These are phyloP conservation scores for Archocentrus centrarchus DNA, from an alignment of 2,113 vertebrate genomes.

Conservation along the genomic window DNA sequence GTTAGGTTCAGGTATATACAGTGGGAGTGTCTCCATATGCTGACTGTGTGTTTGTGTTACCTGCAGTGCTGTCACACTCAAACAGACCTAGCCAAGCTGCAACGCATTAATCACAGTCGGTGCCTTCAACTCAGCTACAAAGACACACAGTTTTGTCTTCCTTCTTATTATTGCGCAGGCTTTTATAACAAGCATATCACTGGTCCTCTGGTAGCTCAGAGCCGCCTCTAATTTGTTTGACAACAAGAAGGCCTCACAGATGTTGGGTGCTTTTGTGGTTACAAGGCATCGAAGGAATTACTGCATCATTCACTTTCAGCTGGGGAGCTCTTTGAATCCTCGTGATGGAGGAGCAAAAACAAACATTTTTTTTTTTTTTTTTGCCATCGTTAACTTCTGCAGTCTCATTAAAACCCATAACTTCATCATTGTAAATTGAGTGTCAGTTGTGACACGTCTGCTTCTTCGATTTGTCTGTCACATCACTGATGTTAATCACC, in stretches of 20 bases:
- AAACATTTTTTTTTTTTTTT: slow-evolving; percentile 25
- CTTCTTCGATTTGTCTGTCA: slow-evolving; percentile 27
- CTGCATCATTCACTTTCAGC: slow-evolving; percentile 67
- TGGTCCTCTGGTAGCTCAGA: slow-evolving; percentile 45
- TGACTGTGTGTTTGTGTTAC: slow-evolving; percentile 64
- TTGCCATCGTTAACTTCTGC: slow-evolving; percentile 26
- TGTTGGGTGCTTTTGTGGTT: slow-evolving; percentile 59
- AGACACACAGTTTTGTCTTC: slow-evolving; percentile 66
- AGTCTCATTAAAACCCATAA: slow-evolving; percentile 43
- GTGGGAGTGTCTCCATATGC: slow-evolving; percentile 30
- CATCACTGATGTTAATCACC: slow-evolving; percentile 31
- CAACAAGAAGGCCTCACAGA: slow-evolving; percentile 57
- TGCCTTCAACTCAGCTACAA: slow-evolving; percentile 68
- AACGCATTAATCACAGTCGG: slow-evolving; percentile 75
- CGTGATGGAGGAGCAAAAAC: slow-evolving; percentile 14
- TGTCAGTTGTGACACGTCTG: neutral
- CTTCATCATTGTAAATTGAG: slow-evolving; percentile 34
- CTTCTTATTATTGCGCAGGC: slow-evolving; percentile 61
- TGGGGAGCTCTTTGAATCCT: slow-evolving; percentile 43
- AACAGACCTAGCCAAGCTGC: slow-evolving; percentile 44
- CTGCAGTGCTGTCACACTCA: slow-evolving; percentile 42
- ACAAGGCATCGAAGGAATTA: slow-evolving; percentile 39
- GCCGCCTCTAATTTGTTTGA: slow-evolving; percentile 65
- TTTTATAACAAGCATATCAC: slow-evolving; percentile 44
- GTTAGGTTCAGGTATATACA: slow-evolving; percentile 17